Evolutionary conservation across 1,140 invertebrate species (phyloP).

Genomic region (Pseudomyrmex sp.): DNA sequence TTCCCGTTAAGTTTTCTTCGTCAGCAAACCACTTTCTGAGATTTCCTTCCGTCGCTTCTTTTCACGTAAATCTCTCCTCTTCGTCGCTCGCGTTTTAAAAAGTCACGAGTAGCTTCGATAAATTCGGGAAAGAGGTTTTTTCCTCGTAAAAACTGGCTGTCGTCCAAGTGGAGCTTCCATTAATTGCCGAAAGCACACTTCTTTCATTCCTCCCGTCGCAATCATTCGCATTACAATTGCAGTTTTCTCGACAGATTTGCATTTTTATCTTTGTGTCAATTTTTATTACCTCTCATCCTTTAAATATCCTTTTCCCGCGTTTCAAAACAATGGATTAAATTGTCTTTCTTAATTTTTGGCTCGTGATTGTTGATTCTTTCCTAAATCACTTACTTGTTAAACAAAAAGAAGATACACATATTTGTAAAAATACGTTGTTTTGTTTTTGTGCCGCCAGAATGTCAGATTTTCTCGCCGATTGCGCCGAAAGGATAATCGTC

Average conservation of each 20-base stretch:
- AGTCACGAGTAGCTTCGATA: slow-evolving; percentile 71
- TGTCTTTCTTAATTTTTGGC: neutral
- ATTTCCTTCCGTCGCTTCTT: slow-evolving; percentile 4
- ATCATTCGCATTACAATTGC: slow-evolving; percentile 37
- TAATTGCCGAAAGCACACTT: slow-evolving; percentile 79
- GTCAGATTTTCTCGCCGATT: slow-evolving; percentile 98
- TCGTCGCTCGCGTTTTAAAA: slow-evolving; percentile 68
- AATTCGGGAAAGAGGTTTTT: slow-evolving; percentile 76
- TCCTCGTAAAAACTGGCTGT: slow-evolving; percentile 72
- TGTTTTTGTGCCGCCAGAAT: slow-evolving; percentile 87
- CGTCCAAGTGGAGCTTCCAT: slow-evolving; percentile 78
- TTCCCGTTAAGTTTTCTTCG: slow-evolving; percentile 23
- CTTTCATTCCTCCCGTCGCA: slow-evolving; percentile 41
- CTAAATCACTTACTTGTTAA: too few species aligned
- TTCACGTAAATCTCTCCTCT: slow-evolving; percentile 12
- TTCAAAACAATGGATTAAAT: neutral
- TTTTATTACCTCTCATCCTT: slow-evolving; percentile 64
- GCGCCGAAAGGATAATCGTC: slow-evolving; percentile 98
- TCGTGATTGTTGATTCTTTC: neutral
- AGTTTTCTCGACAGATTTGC: slow-evolving; percentile 53
- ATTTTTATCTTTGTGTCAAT: slow-evolving; percentile 42
- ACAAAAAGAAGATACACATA: neutral
- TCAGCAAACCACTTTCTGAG: slow-evolving; percentile 46
- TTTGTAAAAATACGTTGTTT: slow-evolving; percentile 18
- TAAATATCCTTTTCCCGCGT: slow-evolving; percentile 14